Evolutionary conservation across 2,113 vertebrate genomes (phyloP).

Genomic region (Oryzias javanicus): DNA sequence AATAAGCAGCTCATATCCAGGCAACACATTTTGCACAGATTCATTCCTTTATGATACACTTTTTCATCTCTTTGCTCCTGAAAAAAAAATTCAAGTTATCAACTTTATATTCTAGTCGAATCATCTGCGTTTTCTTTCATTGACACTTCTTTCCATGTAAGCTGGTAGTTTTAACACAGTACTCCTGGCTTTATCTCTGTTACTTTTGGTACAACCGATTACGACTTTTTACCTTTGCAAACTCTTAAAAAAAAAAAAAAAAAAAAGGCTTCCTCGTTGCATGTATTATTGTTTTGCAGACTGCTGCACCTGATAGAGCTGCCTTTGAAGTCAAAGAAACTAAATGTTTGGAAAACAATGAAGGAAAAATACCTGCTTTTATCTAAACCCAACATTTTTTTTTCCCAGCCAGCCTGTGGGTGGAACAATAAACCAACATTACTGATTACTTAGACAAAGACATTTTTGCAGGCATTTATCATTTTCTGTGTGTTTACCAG

Average conservation of each 20-base stretch:
- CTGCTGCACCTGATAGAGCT: constrained; percentile 16
- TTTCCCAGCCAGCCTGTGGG: neutral
- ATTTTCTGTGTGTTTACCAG: constrained; percentile 14
- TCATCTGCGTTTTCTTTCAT: constrained; percentile 6
- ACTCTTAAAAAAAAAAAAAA: no score
- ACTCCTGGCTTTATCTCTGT: neutral
- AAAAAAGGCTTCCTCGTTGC: no score
- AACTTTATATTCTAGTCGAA: neutral
- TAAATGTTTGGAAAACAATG: constrained; percentile 9
- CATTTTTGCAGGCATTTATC: constrained; percentile 35
- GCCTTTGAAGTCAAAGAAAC: constrained; percentile 17
- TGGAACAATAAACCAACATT: neutral
- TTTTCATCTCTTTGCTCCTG: neutral
- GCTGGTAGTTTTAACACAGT: no score
- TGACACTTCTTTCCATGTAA: neutral
- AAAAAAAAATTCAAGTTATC: constrained; percentile 7
- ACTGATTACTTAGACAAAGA: constrained; percentile 45
- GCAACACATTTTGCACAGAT: no score
- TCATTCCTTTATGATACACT: no score
- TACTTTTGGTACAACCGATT: neutral
- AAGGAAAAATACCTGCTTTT: constrained; percentile 30
- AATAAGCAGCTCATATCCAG: no score
- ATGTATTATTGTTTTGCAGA: no score
- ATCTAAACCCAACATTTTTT: no score
- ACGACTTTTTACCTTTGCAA: neutral